These are phyloP conservation scores for Eriocheir sinensis DNA, from an alignment of 1,140 invertebrate genomes.

Conservation along the genomic window DNA sequence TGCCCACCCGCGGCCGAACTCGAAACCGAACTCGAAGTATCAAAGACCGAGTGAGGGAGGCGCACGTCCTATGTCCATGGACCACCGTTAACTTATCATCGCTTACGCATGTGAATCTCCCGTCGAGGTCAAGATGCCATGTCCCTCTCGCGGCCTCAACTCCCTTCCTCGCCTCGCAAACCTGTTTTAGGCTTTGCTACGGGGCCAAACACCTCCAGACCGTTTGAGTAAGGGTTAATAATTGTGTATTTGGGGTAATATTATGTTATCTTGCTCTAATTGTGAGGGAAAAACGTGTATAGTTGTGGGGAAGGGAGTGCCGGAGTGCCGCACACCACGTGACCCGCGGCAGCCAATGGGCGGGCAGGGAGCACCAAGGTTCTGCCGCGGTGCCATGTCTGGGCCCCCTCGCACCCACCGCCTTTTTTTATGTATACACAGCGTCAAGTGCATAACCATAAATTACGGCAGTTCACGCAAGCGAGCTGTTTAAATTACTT, in stretches of 20 bases:
- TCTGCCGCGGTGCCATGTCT: constrained; percentile 55
- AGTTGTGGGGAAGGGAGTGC: constrained; percentile 42
- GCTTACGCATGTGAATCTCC: constrained; percentile 64
- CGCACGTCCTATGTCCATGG: constrained; percentile 50
- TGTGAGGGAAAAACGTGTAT: neutral
- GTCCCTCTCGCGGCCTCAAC: neutral
- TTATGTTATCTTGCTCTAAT: neutral
- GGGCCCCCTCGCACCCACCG: neutral
- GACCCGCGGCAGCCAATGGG: constrained; percentile 52
- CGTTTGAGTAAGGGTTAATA: neutral
- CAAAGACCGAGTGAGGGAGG: constrained; percentile 5
- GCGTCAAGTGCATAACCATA: neutral
- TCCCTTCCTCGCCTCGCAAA: neutral
- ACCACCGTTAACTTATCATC: constrained; percentile 69
- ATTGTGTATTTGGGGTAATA: neutral
- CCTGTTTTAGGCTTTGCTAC: neutral
- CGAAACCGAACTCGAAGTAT: constrained; percentile 10
- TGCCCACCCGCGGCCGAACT: neutral
- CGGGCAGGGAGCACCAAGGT: constrained; percentile 55
- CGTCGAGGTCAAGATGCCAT: constrained; percentile 46
- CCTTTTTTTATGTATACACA: constrained; percentile 26
- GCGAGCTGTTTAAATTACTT: neutral
- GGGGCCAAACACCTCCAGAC: neutral
- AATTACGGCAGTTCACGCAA: neutral
- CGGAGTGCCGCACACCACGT: constrained; percentile 55